Evolutionary conservation across 2,113 vertebrate species (phyloP).

Genomic region (Megaceryle maxima): DNA sequence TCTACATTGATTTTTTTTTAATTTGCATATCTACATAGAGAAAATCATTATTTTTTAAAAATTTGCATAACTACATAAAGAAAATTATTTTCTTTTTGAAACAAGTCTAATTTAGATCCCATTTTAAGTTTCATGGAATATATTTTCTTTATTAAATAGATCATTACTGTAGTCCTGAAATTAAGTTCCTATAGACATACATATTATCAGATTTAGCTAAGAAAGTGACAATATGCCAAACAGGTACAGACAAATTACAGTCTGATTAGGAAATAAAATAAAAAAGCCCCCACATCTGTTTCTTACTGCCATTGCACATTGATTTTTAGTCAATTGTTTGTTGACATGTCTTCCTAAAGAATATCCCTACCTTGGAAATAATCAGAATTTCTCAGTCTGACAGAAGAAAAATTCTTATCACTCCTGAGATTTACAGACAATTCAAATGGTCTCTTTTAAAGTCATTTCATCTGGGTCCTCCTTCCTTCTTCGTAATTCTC

Average conservation of each 20-base stretch:
- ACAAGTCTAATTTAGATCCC: neutral
- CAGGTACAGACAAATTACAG: neutral
- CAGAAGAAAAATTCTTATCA: neutral
- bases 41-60: too few relatives aligned
- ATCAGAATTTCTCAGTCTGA: neutral
- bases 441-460: neutral
- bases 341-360: neutral
- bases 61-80: neutral
- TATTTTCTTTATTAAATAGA: neutral
- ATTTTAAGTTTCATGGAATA: neutral
- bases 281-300: neutral
- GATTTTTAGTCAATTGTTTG: neutral
- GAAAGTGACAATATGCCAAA: neutral
- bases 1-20: neutral
- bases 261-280: neutral
- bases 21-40: neutral
- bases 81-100: neutral
- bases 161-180: neutral
- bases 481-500: neutral
- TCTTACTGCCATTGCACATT: neutral
- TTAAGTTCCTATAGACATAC: neutral
- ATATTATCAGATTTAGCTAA: neutral
- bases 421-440: neutral
- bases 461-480: neutral
- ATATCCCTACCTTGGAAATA: neutral